phyloP scores from a whole-genome alignment of 2,888 invertebrate genomes.

The Caenorhabditis sulstoni region DNA sequence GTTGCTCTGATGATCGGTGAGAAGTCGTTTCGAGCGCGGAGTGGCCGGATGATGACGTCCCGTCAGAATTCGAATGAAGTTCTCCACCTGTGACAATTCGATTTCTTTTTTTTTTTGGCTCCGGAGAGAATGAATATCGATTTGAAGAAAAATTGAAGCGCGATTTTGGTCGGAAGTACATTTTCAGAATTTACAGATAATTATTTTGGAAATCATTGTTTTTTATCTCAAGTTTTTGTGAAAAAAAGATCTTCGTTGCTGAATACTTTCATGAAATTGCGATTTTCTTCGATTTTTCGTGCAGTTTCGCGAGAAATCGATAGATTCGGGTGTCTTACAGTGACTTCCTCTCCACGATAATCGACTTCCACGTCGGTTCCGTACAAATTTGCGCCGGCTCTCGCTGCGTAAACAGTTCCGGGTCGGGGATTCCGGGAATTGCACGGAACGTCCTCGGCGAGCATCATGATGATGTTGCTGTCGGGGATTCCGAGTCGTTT shows the following conservation, averaged over 20 bases:
- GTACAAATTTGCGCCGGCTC: constrained; percentile 97
- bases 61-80: constrained; percentile 95
- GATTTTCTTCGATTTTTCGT: not conserved
- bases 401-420: constrained; percentile 96
- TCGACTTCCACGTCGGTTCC: constrained; percentile 96
- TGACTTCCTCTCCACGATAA: constrained; percentile 85
- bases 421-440: constrained; percentile 97
- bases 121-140: too few relatives aligned
- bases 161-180: too few relatives aligned
- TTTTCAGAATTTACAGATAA: too few relatives aligned
- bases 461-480: constrained; percentile 96
- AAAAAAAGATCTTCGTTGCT: too few relatives aligned
- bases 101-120: too few relatives aligned
- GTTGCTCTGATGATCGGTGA: constrained; percentile 97
- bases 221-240: too few relatives aligned
- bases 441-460: constrained; percentile 99
- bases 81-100: constrained; percentile 86
- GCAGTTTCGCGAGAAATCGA: not conserved
- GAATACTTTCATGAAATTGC: too few relatives aligned
- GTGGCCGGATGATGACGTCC: constrained; percentile 93
- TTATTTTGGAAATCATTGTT: too few relatives aligned
- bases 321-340: constrained; percentile 80
- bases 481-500: constrained; percentile 99
- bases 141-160: too few relatives aligned
- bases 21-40: constrained; percentile 93